Base-by-base conservation (phyloP, 2,113 vertebrate genomes). In the Boleophthalmus pectinirostris region DNA sequence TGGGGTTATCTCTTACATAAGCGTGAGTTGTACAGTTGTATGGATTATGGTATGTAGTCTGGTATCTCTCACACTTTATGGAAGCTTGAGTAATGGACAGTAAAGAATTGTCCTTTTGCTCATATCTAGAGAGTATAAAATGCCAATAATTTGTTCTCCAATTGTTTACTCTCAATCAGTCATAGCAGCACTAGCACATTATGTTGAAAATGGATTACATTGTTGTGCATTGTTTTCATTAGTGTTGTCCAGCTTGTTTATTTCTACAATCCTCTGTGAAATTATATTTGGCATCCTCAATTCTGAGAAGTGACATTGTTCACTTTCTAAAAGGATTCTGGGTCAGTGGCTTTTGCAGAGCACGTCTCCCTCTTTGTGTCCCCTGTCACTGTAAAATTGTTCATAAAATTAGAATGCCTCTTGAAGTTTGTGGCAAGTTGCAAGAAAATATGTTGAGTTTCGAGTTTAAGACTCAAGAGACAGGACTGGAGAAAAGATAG, bases 381-480 rank as follows among this genome's bases (percentile, higher is more conserved):
- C 58, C 2, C 61, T 33, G 33, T 64, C 61, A 20, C 61, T 4
- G 33, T 11, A 8, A 64, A 64, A 64, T n/a, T n/a, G 29, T 43
- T 35, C 0, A 11, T 66, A 33, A 11, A 72, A 23, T 21, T 12
- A 49, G 12, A 5, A 65, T 3, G 3, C 20, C 63, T 29, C 73
- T 68, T 15, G 23, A 25, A 51, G 24, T 58, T 58, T 23, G 23
- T 25, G 23, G 11, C n/a, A 49, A n/a, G 54, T 18, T 35, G 20
- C 49, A 23, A 46, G 21, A 20, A 29, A 69, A 20, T 54, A 65
- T 54, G 70, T 43, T 43, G 45, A 57, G 77, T 78, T 64, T 53
- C 51, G 43, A 11, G 16, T 64, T 64, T 64, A 0, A 16, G 29
- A 9, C 29, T 63, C 58, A 35, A 35, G 58, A 77, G 53, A 74